phyloP scores from a whole-genome alignment of 1,140 invertebrate species.

The Procambarus clarkii region DNA sequence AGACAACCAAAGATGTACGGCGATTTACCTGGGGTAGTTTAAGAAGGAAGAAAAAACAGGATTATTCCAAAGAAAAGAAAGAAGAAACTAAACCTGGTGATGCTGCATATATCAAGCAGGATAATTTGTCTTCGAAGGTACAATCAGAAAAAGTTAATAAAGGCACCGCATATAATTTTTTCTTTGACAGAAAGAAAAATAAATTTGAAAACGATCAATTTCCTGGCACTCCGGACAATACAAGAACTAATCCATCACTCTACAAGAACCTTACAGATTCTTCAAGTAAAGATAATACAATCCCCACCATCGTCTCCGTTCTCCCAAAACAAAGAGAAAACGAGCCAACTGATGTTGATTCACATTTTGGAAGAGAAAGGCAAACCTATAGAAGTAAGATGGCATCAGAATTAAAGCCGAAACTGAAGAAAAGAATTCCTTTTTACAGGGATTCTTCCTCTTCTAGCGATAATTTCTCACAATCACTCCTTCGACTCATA shows the following conservation, averaged over 20 bases:
- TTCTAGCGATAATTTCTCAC: neutral
- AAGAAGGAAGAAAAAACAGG: conserved; percentile 33
- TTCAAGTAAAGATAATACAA: neutral
- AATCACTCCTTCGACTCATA: conserved; percentile 4
- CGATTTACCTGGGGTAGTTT: conserved; percentile 33
- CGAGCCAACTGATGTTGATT: neutral
- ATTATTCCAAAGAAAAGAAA: neutral
- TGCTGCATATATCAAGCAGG: neutral
- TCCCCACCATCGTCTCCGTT: conserved; percentile 35
- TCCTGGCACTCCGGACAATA: neutral
- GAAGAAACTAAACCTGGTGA: conserved; percentile 11
- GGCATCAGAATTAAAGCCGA: conserved; percentile 11
- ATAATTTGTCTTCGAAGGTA: neutral
- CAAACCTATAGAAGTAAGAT: neutral
- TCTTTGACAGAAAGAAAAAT: conserved; percentile 20
- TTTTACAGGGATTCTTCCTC: neutral
- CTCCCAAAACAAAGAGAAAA: conserved; percentile 33
- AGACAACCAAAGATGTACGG: conserved; percentile 5
- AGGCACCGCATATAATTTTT: conserved; percentile 23
- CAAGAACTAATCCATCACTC: neutral
- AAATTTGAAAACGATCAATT: neutral
- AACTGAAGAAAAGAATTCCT: neutral
- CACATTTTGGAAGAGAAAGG: neutral
- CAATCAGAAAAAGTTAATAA: neutral
- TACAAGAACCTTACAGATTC: neutral